Base-by-base conservation (phyloP, 1,140 invertebrate genomes). In the Leptinotarsa undecemlineata region DNA sequence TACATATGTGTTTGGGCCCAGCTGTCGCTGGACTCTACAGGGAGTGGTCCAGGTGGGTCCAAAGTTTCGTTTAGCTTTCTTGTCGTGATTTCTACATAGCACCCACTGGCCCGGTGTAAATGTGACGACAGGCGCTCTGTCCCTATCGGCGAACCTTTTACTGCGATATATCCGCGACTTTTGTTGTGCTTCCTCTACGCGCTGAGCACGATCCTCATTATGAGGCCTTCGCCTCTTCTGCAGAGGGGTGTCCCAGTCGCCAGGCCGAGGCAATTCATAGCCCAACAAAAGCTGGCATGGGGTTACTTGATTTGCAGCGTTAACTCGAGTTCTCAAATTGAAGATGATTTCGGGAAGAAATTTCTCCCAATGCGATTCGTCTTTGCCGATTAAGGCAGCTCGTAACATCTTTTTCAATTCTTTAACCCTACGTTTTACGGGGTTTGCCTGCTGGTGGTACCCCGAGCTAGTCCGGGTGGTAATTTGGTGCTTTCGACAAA, bases 41-140 rank as follows among this genome's bases (percentile, higher is more conserved):
- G 20, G 20, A 21, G 20, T 21, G 1, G 20, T 21, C 20, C 20
- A 21, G 1, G 20, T 21, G 1, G 20, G 20, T 1, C 20, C 20
- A 21, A 21, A 21, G 2, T 21, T 21, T 2, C 2, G 1, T 2
- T 2, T 1, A 21, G 20, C 20, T 21, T 2, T 21, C 20, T 21
- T 21, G 20, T 21, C 20, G 2, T 21, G 2, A 21, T 21, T 21
- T 21, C 20, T 1, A 21, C 20, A 21, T 2, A 21, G 20, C 20
- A 21, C 20, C 20, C 20, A 21, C 20, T 21, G 20, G 20, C 20
- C 20, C 20, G 21, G 21, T 3, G 2, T 2, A 3, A 23, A 23
- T 2, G 0, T 2, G 21, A 23, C 21, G 2, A 2, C 21, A 0
- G 21, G 21, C 3, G 3, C 21, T 3, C 3, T 2, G 0, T 23